Base-by-base conservation (phyloP, 2,797 vertebrate genomes). In the Lepus townsendii region DNA sequence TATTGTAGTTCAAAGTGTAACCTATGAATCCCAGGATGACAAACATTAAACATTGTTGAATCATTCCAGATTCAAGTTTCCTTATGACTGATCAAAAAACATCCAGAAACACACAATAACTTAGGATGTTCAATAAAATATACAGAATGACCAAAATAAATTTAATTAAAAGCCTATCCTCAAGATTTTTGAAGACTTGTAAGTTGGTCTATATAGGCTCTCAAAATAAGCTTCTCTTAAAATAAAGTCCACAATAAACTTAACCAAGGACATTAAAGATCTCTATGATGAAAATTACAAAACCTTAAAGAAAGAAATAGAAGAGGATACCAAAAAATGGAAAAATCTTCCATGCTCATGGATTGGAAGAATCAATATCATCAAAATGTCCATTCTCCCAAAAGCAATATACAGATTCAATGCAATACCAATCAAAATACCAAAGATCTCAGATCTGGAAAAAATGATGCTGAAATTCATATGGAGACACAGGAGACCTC, bases 21-120 rank as follows among this genome's bases (percentile, higher is more conserved):
- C 78, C 96, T 96, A 95, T 97, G 87, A 2, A 11, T 83, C 96
- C 88, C 90, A 94, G 65, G 68, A 76, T 88, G 78, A 97, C 94
- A 97, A 97, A 96, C 26, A 4, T 91, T 97, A 95, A 98, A 71
- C 32, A 97, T 72, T 62, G 62, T 95, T 93, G 88, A 98, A 95
- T 97, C 96, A 94, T 89, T 95, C 93, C 97, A 98, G 92, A 96
- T 75, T 96, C 57, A 96, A 97, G 85, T 19, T 98, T 97, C 80
- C 91, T 93, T 72, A 95, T 82, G 26, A 60, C 38, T 97, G 95
- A 97, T 96, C 72, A 97, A 97, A 97, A 93, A 91, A 47, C 22
- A 88, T 77, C 65, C 66, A 95, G 62, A 6, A 38, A 82, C 66
- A 95, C 63, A 94, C 60, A 42, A 96, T 75, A 97, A 95, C 87